Percentiles rank a stretch among this genome's conserved stretches.
phyloP scores from a whole-genome alignment of 2,113 vertebrate species.

The Scomber colias region DNA sequence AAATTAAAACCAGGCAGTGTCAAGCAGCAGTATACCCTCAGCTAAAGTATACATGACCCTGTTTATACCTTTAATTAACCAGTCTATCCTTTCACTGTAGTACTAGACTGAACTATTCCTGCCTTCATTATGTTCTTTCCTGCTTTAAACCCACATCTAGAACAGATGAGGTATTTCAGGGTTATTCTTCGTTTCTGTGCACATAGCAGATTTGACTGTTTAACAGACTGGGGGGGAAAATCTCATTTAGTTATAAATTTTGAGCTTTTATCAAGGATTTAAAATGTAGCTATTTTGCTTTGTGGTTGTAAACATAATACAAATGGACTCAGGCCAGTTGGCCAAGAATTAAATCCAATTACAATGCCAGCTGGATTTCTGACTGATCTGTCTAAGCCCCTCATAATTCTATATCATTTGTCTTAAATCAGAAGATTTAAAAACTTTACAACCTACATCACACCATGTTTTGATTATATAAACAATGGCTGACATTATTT shows the following conservation, averaged over 20 bases:
- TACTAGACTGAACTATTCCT: background rate
- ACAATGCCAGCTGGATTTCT: constrained; percentile 67
- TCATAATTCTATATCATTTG: constrained; percentile 62
- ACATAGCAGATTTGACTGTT: background rate
- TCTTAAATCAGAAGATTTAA: constrained; percentile 37
- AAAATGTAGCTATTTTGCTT: constrained; percentile 46
- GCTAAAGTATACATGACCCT: background rate
- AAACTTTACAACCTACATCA: constrained; percentile 14
- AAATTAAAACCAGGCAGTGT: background rate
- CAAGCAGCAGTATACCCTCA: background rate
- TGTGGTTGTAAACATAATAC: constrained; percentile 45
- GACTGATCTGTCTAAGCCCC: constrained; percentile 71
- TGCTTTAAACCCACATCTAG: background rate
- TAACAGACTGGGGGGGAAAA: background rate
- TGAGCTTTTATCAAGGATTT: constrained; percentile 18
- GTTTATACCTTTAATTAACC: background rate
- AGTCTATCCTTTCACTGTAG: background rate
- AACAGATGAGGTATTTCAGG: background rate
- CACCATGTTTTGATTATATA: constrained; percentile 8
- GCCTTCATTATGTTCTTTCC: background rate
- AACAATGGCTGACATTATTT: background rate
- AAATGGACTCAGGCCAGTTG: constrained; percentile 65
- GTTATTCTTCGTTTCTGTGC: background rate
- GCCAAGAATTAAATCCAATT: constrained; percentile 70
- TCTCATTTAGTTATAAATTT: background rate